phyloP scores from a whole-genome alignment of 2,113 vertebrate genomes.

The Rhodinocichla rosea region DNA sequence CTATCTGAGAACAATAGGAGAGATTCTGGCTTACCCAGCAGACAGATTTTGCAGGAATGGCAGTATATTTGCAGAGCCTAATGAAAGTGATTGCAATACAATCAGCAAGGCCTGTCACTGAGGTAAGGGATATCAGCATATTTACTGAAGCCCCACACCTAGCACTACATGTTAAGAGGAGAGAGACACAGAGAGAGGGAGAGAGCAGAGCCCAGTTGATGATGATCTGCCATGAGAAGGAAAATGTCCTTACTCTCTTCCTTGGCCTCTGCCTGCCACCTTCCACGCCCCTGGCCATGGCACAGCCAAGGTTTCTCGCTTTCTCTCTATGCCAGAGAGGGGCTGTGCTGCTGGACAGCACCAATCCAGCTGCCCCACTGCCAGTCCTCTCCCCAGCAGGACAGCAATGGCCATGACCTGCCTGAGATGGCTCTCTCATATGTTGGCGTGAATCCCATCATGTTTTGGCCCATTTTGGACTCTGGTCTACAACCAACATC shows the following conservation, averaged over 20 bases:
- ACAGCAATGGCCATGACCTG: rapidly evolving
- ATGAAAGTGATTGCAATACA: not conserved
- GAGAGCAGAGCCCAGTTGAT: not conserved
- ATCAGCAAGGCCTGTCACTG: not conserved
- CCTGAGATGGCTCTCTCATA: not conserved
- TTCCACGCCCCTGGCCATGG: rapidly evolving
- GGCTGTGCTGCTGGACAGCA: not conserved
- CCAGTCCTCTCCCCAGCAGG: not conserved
- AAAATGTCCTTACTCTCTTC: not conserved
- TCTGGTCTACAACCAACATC: rapidly evolving
- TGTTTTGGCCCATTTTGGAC: not conserved
- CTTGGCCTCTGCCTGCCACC: not conserved
- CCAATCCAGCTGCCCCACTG: rapidly evolving
- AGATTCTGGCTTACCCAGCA: not conserved
- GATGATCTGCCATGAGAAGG: not conserved
- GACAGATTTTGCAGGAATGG: not conserved
- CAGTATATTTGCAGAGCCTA: conserved; percentile 8
- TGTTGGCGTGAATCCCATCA: rapidly evolving
- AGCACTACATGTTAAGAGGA: not conserved
- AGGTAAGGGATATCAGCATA: not conserved
- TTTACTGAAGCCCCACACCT: not conserved
- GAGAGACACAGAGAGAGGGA: not conserved
- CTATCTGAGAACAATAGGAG: not conserved
- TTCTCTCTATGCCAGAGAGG: rapidly evolving
- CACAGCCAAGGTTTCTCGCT: not conserved